Evolutionary conservation across 2,797 vertebrate genomes (phyloP), one percentile per base, ranked within the genome.

Genomic region (Sebastolobus alascanus): DNA sequence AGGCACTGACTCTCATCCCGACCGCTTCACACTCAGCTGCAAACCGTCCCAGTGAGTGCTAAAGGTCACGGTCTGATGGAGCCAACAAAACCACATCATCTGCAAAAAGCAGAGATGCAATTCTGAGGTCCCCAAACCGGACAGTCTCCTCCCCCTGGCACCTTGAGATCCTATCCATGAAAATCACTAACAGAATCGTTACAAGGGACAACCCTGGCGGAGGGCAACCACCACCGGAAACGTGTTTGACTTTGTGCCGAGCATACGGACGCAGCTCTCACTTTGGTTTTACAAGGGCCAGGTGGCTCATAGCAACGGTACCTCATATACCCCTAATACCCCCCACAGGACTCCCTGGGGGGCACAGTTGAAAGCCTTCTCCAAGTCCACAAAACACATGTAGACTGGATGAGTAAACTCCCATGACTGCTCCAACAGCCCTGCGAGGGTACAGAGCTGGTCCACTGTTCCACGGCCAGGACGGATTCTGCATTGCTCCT

Each of bases 321-420:
- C 0, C 1, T 46, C 43, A 46, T 46, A 46, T 46, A 46, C 16
- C 43, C 16, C 0, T 16, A 46, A 46, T 46, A 46, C 16, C 0
- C 13, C 18, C 50, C 50, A 52, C 50, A 52, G 0, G 18, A 52
- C 50, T n/a, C 50, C 0, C 8, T 0, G 0, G 20, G 50, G 20
- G 20, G n/a, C 43, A 46, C 20, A 52, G 50, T n/a, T 8, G 0
- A 20, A 52, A 1, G 50, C 18, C 40, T 43, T 43, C 46, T 52
- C 20, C 0, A n/a, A 9, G 50, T 52, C 50, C 18, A 52, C 50
- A 52, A n/a, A 52, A 52, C 8, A 20, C 46, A 46, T 46, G 43
- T 46, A 52, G 50, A 52, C 50, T 0, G 20, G 50, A 52, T 52
- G 1, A 0, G 50, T 20, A 52, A 52, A 0, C 50, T 52, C 18